Evolutionary conservation across 2,888 invertebrate genomes (phyloP), one percentile per base, ranked within the genome.

Genomic region (Drosophila setosimentum): DNA sequence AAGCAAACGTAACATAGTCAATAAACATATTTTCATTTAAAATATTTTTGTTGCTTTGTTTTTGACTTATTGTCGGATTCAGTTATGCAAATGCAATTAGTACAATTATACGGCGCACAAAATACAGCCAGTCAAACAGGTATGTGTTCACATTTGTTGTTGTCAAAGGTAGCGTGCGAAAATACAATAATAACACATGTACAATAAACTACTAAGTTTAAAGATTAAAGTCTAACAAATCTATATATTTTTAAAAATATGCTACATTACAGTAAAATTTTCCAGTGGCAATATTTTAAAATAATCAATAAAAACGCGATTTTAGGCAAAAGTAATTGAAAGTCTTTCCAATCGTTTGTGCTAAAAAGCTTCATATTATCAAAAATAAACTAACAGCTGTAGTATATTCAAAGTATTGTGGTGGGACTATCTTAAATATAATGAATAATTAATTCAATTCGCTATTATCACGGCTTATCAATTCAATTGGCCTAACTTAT

Each of bases 61-160:
- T 55, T 68, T 73, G 37, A 64, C 54, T 37, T 55, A 33, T 54
- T 30, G 54, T 35, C 33, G 54, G 40, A 40, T 55, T 30, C 48
- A 45, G n/a, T 33, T 8, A 45, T 45, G 35, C 57, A 76, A 54
- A 54, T 66, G 37, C 55, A 76, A 69, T 75, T 63, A 55, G 51
- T 42, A n/a, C 49, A 61, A 48, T 73, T 62, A 40, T 21, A 42
- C 45, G 24, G 16, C 16, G 8, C 16, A 24, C 16, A 16, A 61
- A 32, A 58, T 21, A 33, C 4, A 45, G 21, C 57, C 33, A 37
- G 45, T 18, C 29, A 32, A 61, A 24, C 24, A 21, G 6, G n/a
- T 29, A 42, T 45, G 24, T 45, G 2, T 45, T 24, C 8, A 24
- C 45, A 45, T 7, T 24, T 45, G 45, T 24, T 45, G 45, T 45